These are phyloP conservation scores for Cryptocheilus praepositus DNA, from an alignment of 2,888 invertebrate species.

Conservation along the genomic window DNA sequence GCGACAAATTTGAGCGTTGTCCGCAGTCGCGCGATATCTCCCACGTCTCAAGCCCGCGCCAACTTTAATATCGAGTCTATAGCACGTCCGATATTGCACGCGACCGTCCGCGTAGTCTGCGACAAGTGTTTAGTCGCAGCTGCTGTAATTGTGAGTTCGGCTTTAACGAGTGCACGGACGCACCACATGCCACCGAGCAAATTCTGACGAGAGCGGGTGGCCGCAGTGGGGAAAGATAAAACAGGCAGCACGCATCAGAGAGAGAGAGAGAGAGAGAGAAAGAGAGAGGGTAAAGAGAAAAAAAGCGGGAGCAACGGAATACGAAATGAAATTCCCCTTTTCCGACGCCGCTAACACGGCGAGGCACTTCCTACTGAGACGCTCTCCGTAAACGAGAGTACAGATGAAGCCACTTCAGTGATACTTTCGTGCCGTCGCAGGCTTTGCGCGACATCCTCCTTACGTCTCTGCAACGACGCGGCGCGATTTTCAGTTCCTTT, in stretches of 20 bases:
- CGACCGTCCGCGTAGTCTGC: no score
- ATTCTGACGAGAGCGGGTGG: slow-evolving; percentile 29
- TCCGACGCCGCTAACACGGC: slow-evolving; percentile 30
- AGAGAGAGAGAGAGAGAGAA: slow-evolving; percentile 10
- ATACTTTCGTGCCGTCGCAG: slow-evolving; percentile 35
- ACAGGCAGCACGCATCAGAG: background rate
- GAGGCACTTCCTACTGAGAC: slow-evolving; percentile 32
- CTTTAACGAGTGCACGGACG: slow-evolving; percentile 21
- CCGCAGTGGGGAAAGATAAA: background rate
- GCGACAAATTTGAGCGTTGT: no score
- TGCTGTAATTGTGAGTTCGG: slow-evolving; percentile 17
- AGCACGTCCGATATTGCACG: no score
- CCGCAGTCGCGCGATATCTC: no score
- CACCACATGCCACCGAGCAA: slow-evolving; percentile 25
- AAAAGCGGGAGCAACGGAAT: slow-evolving; percentile 28
- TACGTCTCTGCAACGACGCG: background rate
- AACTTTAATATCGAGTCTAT: no score
- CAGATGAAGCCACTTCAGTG: slow-evolving; percentile 43
- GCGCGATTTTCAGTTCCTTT: slow-evolving; percentile 16
- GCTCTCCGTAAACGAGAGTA: slow-evolving; percentile 41
- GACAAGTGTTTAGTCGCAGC: slow-evolving; percentile 14
- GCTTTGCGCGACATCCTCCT: background rate
- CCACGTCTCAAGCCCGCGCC: no score
- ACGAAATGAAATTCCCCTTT: slow-evolving; percentile 45
- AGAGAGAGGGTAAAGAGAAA: slow-evolving; percentile 18